Evolutionary conservation across 53 echinoderm and acorn worm genomes (phyloP).

Genomic region (Antedon mediterranea): DNA sequence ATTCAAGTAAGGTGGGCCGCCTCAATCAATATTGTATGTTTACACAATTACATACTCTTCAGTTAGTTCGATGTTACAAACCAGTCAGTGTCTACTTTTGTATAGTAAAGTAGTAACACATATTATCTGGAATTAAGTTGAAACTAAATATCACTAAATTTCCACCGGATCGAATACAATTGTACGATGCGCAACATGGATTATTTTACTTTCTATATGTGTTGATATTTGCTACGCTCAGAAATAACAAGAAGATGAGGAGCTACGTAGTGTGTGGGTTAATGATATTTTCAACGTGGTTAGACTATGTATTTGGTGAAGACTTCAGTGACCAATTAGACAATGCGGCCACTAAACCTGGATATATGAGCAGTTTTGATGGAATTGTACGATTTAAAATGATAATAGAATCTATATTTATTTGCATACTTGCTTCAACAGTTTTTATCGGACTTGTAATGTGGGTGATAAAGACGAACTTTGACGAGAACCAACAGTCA

Average conservation of each 20-base stretch:
- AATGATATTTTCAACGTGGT: background rate
- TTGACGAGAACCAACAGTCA: conserved; percentile 75
- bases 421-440: conserved; percentile 69
- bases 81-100: too few relatives aligned
- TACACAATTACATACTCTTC: background rate
- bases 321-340: background rate
- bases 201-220: background rate
- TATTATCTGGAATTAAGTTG: too few relatives aligned
- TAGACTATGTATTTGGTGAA: background rate
- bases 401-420: conserved; percentile 44
- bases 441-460: conserved; percentile 76
- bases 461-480: conserved; percentile 86
- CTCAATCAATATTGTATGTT: background rate
- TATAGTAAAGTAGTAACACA: too few relatives aligned
- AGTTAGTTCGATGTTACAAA: background rate
- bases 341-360: conserved; percentile 5
- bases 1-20: background rate
- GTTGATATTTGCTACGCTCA: background rate
- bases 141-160: too few relatives aligned
- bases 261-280: background rate
- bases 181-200: background rate
- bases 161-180: too few relatives aligned
- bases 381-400: conserved; percentile 10
- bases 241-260: background rate
- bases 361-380: conserved; percentile 11